A percentile compares a stretch with the other conserved stretches of the same genome.
phyloP scores from a whole-genome alignment of 2,113 vertebrate species.

The Polypterus bichir region DNA sequence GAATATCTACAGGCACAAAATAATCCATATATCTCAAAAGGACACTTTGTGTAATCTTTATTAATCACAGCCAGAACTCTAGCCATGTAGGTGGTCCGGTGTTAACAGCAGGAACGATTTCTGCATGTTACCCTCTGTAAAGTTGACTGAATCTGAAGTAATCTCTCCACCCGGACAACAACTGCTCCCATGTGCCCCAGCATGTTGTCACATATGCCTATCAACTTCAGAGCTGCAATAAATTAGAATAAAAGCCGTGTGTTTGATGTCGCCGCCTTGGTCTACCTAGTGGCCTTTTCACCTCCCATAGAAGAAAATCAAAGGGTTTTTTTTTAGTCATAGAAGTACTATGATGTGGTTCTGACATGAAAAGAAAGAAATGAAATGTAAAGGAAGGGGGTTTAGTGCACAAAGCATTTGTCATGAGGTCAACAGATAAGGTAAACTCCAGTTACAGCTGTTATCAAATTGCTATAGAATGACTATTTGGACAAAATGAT shows the following conservation, averaged over 20 bases:
- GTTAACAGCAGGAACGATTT: too few species aligned
- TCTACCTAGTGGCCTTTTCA: not conserved
- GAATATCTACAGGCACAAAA: too few species aligned
- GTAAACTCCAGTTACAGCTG: slow-evolving; percentile 2
- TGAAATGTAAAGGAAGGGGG: not conserved
- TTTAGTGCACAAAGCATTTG: not conserved
- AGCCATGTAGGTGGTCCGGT: too few species aligned
- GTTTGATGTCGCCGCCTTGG: slow-evolving; percentile 3
- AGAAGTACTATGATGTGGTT: not conserved
- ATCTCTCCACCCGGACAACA: too few species aligned
- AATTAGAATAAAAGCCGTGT: not conserved
- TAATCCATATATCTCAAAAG: too few species aligned
- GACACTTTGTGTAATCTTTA: too few species aligned
- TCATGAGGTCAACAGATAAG: not conserved
- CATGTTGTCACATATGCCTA: too few species aligned
- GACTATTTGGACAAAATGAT: not conserved
- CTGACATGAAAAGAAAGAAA: not conserved
- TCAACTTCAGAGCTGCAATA: too few species aligned
- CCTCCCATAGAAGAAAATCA: not conserved
- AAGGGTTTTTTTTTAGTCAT: not conserved
- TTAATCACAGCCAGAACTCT: too few species aligned
- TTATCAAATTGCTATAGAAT: not conserved
- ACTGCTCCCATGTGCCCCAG: too few species aligned
- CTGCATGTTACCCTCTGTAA: too few species aligned
- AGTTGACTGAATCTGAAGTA: too few species aligned